These are phyloP conservation scores for Hirundo rustica DNA, from an alignment of 2,797 vertebrate species.

Conservation along the genomic window DNA sequence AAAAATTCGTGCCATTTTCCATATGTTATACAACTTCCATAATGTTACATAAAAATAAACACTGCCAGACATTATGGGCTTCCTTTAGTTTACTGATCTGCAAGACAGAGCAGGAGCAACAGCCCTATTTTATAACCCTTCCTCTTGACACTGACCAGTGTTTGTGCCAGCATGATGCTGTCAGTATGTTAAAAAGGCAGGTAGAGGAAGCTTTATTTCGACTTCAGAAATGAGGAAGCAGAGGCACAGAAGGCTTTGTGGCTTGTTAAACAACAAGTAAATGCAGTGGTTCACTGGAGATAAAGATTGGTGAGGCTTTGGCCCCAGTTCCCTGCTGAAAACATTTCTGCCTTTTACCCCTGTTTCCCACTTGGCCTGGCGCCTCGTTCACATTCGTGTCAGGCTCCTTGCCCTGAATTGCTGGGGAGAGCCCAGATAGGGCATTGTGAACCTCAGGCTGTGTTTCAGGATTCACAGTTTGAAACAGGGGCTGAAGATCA, in stretches of 20 bases:
- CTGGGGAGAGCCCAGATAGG: background rate
- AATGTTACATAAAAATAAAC: slow-evolving; percentile 35
- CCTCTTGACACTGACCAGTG: background rate
- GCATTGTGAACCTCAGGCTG: background rate
- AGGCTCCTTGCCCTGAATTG: background rate
- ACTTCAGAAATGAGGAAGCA: background rate
- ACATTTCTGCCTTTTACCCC: background rate
- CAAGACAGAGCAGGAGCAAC: background rate
- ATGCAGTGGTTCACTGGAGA: background rate
- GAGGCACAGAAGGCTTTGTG: background rate
- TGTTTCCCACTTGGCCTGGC: background rate
- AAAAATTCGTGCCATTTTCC: background rate
- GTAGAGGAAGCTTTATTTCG: background rate
- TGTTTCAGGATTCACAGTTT: background rate
- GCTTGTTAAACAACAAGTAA: background rate
- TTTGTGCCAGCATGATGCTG: background rate
- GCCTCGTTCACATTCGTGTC: background rate
- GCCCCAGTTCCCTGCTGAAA: background rate
- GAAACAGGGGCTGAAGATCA: background rate
- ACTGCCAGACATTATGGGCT: background rate
- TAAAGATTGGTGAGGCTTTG: background rate
- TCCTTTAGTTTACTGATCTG: background rate
- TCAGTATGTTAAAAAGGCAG: background rate
- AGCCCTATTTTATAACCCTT: background rate
- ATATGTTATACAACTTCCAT: slow-evolving; percentile 13